A percentile compares a stretch with the other conserved stretches of the same genome.
Conservation (phyloP, 2,113 vertebrate genomes). For the Paralichthys olivaceus region DNA sequence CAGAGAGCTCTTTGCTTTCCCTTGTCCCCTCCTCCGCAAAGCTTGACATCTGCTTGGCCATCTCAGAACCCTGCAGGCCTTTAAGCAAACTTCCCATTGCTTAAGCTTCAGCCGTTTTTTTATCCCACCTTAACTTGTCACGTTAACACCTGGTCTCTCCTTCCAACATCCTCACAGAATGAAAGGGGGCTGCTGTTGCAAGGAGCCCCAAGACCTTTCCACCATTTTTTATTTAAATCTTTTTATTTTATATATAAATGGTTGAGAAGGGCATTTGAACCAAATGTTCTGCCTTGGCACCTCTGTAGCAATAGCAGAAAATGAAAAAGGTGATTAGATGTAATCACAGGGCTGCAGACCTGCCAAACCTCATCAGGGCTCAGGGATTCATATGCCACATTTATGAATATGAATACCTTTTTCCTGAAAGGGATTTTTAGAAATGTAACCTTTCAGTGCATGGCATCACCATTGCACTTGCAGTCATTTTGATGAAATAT, state of each 20-base stretch:
- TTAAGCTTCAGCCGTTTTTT: constrained; percentile 78
- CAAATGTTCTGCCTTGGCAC: constrained; percentile 71
- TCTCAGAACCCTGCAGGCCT: constrained; percentile 74
- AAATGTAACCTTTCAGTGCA: constrained; percentile 67
- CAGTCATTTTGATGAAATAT: constrained; percentile 57
- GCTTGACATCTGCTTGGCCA: constrained; percentile 83
- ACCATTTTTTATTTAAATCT: constrained; percentile 67
- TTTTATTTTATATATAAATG: constrained; percentile 37
- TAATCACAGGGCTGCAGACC: constrained; percentile 68
- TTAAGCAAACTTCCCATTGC: constrained; percentile 79
- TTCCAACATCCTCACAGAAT: constrained; percentile 78
- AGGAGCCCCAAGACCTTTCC: constrained; percentile 72
- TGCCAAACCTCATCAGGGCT: constrained; percentile 74
- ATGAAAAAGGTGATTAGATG: constrained; percentile 58
- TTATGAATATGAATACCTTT: constrained; percentile 69
- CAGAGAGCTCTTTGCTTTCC: constrained; percentile 67
- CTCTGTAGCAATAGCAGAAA: constrained; percentile 67
- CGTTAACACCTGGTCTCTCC: constrained; percentile 72
- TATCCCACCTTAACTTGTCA: constrained; percentile 70
- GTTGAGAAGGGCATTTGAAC: constrained; percentile 67
- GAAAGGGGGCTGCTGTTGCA: constrained; percentile 79
- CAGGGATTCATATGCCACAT: constrained; percentile 68
- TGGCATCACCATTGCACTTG: constrained; percentile 74
- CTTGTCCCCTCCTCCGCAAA: constrained; percentile 63
- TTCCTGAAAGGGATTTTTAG: constrained; percentile 56